A percentile compares a stretch with the other conserved stretches of the same genome.
Evolutionary conservation across 2,113 vertebrate genomes (phyloP).

Genomic region (Podarcis raffonei): DNA sequence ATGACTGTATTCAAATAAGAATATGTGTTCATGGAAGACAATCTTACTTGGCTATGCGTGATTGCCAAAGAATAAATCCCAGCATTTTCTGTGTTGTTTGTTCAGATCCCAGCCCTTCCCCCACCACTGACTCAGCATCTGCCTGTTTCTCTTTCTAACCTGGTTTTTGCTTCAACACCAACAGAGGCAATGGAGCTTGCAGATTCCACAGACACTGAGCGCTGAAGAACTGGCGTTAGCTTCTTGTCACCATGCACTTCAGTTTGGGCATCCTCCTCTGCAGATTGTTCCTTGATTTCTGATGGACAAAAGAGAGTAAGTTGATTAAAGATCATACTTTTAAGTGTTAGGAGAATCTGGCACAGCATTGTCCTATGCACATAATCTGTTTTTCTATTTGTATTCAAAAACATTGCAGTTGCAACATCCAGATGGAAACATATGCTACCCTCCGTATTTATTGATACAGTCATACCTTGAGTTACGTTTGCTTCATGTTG

Average conservation of each 20-base stretch:
- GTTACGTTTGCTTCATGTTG: no score
- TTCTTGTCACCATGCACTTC: slow-evolving; percentile 78
- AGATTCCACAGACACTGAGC: slow-evolving; percentile 84
- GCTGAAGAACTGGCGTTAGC: slow-evolving; percentile 80
- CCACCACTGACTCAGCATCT: neutral
- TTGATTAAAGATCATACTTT: neutral
- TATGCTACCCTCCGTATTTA: neutral
- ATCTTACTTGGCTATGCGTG: no score
- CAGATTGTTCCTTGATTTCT: slow-evolving; percentile 82
- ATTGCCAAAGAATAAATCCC: neutral
- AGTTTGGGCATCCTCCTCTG: slow-evolving; percentile 72
- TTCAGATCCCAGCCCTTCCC: neutral
- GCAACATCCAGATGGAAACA: neutral
- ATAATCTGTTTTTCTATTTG: neutral
- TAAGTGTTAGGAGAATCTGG: neutral
- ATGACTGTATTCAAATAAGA: neutral
- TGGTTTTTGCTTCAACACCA: slow-evolving; percentile 86
- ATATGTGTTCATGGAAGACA: no score
- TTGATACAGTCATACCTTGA: neutral
- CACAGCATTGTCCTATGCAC: neutral
- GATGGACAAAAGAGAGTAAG: slow-evolving; percentile 38
- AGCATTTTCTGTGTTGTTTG: slow-evolving; percentile 16
- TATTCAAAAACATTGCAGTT: neutral
- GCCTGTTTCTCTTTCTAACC: slow-evolving; percentile 69
- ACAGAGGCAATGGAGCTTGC: slow-evolving; percentile 81